These are phyloP conservation scores for Hippopotamus amphibius DNA, from an alignment of 2,113 vertebrate genomes.

Conservation along the genomic window DNA sequence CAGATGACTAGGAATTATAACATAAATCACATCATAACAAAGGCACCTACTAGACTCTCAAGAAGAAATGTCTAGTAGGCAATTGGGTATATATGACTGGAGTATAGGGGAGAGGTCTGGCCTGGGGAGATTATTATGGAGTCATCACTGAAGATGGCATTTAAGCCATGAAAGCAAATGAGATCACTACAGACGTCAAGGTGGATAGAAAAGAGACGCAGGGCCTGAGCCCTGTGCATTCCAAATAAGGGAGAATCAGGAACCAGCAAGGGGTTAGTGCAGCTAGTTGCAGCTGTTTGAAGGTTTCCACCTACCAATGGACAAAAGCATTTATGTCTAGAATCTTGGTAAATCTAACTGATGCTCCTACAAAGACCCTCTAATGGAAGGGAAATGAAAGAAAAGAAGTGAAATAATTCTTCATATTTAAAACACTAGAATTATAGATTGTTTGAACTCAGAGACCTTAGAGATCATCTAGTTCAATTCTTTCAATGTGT, in stretches of 20 bases:
- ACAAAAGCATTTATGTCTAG: not conserved
- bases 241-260: not conserved
- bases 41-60: not conserved
- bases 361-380: constrained; percentile 9
- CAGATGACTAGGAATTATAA: not conserved
- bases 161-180: not conserved
- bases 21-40: not conserved
- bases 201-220: not conserved
- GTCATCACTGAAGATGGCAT: not conserved
- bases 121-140: not conserved
- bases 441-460: not conserved
- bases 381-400: not conserved
- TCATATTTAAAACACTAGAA: not conserved
- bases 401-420: not conserved
- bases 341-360: constrained; percentile 61
- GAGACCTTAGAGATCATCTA: not conserved
- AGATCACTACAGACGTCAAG: not conserved
- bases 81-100: not conserved
- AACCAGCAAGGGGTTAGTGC: not conserved
- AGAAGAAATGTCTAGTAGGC: not conserved
- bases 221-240: not conserved
- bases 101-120: not conserved
- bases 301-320: not conserved
- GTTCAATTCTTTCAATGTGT: not conserved
- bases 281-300: constrained; percentile 45